A percentile compares a stretch with the other conserved stretches of the same genome.
Evolutionary conservation across 2,113 vertebrate species (phyloP).

Genomic region (Mellivora capensis): DNA sequence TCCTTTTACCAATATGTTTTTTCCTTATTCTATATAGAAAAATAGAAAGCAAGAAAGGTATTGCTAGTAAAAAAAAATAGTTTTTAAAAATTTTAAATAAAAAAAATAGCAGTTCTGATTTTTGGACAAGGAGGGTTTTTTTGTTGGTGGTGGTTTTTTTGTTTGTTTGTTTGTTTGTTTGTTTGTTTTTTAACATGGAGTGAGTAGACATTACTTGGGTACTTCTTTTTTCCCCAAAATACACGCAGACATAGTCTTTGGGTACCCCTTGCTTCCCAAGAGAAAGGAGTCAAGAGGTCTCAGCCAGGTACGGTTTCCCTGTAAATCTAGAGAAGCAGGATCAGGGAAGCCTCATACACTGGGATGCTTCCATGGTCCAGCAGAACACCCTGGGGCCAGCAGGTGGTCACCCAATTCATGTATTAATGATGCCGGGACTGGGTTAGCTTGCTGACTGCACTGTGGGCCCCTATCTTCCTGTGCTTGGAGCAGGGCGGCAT

Average conservation of each 20-base stretch:
- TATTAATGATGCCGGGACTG: neutral
- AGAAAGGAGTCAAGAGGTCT: neutral
- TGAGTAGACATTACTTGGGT: neutral
- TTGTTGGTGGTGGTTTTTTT: neutral
- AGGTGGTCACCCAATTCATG: neutral
- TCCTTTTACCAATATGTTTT: neutral
- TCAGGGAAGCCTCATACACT: neutral
- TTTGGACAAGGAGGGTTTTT: neutral
- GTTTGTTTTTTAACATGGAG: neutral
- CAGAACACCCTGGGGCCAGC: neutral
- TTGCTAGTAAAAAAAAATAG: neutral
- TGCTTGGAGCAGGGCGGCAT: neutral
- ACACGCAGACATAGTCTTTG: neutral
- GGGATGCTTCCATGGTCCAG: neutral
- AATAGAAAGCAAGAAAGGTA: neutral
- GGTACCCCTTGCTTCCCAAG: neutral
- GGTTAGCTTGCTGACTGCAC: neutral
- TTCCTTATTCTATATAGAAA: neutral
- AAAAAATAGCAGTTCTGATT: neutral
- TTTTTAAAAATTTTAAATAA: neutral
- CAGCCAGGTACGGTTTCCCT: neutral
- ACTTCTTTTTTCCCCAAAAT: neutral
- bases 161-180: neutral
- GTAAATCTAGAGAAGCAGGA: neutral
- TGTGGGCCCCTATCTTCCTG: neutral